These are phyloP conservation scores for Hipparchia sbordonii DNA, from an alignment of 2,888 invertebrate species.

Conservation along the genomic window DNA sequence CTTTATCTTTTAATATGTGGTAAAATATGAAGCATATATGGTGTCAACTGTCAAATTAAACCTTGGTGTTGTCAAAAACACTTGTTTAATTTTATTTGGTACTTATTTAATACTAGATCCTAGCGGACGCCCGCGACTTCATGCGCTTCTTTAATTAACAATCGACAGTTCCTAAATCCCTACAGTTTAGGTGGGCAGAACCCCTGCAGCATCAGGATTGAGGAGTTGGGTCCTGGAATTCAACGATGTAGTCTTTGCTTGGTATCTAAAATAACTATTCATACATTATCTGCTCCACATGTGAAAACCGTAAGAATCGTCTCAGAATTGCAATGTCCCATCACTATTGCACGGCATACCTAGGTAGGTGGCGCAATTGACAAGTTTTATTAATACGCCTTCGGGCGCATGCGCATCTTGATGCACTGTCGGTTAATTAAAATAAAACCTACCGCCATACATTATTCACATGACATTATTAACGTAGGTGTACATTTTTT, in stretches of 20 bases:
- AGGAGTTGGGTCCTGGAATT: too few species aligned
- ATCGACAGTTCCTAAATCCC: too few species aligned
- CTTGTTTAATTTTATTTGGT: neutral
- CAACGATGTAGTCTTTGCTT: too few species aligned
- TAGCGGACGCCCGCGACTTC: too few species aligned
- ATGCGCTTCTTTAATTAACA: too few species aligned
- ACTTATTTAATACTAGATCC: neutral
- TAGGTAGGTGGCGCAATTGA: constrained; percentile 44
- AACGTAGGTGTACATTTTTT: constrained; percentile 43
- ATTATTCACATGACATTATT: constrained; percentile 38
- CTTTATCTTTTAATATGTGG: too few species aligned
- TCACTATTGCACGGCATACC: constrained; percentile 34
- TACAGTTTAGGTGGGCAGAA: too few species aligned
- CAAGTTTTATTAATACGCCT: constrained; percentile 44
- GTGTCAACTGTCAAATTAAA: too few species aligned
- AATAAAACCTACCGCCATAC: constrained; percentile 37
- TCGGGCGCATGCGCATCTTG: constrained; percentile 37
- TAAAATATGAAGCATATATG: too few species aligned
- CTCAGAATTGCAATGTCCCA: neutral
- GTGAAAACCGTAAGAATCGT: neutral
- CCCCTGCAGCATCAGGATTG: too few species aligned
- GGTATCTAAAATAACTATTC: too few species aligned
- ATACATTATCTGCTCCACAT: too few species aligned
- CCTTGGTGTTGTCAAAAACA: neutral
- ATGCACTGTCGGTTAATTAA: constrained; percentile 41